Evolutionary conservation across 2,797 vertebrate species (phyloP).

Genomic region (Pangasius macronema): DNA sequence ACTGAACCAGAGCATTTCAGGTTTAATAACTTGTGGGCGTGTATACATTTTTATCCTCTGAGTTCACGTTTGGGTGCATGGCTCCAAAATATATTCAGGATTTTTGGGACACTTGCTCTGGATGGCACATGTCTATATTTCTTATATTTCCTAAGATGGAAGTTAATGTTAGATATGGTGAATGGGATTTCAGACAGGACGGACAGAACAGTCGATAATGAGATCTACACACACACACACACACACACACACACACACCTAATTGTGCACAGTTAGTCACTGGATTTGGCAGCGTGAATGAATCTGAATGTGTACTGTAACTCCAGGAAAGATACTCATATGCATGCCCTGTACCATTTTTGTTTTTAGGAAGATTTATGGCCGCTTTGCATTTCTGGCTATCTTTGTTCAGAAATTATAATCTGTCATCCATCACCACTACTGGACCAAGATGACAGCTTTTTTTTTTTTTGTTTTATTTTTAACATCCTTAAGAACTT

Average conservation of each 20-base stretch:
- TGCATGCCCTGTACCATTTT: neutral
- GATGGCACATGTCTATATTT: conserved; percentile 31
- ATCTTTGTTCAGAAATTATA: neutral
- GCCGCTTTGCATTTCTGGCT: neutral
- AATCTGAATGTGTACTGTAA: neutral
- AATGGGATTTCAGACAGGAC: neutral
- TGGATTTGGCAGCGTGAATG: neutral
- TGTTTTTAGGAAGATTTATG: neutral
- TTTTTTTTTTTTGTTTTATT: neutral
- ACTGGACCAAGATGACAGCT: neutral
- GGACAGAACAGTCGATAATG: neutral
- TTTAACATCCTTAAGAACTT: neutral
- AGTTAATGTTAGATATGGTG: neutral
- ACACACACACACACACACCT: too few relatives aligned
- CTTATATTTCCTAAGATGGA: conserved; percentile 35
- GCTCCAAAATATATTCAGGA: neutral
- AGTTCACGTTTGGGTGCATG: neutral
- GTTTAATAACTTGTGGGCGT: conserved; percentile 41
- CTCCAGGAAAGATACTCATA: neutral
- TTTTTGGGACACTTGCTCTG: neutral
- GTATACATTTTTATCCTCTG: conserved; percentile 62
- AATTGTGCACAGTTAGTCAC: too few relatives aligned
- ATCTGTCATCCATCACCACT: neutral
- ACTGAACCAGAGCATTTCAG: conserved; percentile 48
- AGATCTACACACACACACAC: neutral